Percentiles rank a stretch among this genome's conserved stretches.
These are phyloP conservation scores for Squalus acanthias DNA, from an alignment of 2,797 vertebrate genomes.

Conservation along the genomic window DNA sequence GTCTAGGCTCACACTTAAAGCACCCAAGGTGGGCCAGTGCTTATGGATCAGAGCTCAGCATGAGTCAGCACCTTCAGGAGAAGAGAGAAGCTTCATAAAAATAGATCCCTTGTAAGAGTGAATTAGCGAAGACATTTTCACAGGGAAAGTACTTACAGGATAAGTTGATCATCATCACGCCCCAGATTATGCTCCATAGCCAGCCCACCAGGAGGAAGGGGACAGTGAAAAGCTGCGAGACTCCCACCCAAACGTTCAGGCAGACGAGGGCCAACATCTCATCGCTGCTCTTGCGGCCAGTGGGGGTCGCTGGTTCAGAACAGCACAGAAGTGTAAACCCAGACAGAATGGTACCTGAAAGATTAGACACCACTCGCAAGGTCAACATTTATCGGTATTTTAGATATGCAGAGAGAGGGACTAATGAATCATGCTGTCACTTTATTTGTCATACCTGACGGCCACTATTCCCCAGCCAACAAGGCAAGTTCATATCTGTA, in stretches of 20 bases:
- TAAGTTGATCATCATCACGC: constrained; percentile 39
- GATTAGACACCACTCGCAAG: neutral
- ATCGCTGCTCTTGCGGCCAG: neutral
- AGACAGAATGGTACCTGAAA: constrained; percentile 30
- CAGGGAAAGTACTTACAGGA: constrained; percentile 28
- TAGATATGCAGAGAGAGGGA: neutral
- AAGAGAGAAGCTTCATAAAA: neutral
- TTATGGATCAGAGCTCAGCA: neutral
- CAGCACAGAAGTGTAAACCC: constrained; percentile 37
- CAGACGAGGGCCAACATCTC: constrained; percentile 35
- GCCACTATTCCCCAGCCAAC: neutral
- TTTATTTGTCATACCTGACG: neutral
- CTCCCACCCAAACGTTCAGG: constrained; percentile 40
- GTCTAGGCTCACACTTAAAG: neutral
- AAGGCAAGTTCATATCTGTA: neutral
- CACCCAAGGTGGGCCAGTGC: neutral
- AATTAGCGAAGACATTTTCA: neutral
- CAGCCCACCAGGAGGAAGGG: constrained; percentile 42
- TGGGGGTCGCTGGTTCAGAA: neutral
- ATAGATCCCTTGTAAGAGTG: neutral
- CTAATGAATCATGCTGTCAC: neutral
- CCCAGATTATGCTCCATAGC: constrained; percentile 39
- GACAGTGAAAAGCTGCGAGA: constrained; percentile 41
- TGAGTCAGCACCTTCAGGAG: neutral
- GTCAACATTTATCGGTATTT: neutral